These are phyloP conservation scores for Exocentrus adspersus DNA, from an alignment of 2,888 invertebrate genomes.

Conservation along the genomic window DNA sequence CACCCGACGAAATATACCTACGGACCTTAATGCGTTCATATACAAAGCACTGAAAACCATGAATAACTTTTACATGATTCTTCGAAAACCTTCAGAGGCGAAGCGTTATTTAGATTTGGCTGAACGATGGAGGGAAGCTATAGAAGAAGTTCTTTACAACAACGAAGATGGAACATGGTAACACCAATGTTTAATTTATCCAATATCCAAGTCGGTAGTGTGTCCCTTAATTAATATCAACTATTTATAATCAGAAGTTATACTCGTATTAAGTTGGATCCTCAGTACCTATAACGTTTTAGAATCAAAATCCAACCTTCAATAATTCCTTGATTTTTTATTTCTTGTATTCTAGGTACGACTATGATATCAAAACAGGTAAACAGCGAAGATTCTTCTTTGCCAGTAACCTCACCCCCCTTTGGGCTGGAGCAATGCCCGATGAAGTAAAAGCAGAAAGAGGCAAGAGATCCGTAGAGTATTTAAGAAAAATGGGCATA, in stretches of 20 bases:
- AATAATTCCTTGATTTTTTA: neutral
- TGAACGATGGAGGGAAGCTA: conserved; percentile 67
- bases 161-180: conserved; percentile 81
- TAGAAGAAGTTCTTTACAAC: conserved; percentile 82
- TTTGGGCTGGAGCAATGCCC: conserved; percentile 72
- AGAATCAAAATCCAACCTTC: too few relatives aligned
- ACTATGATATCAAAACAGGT: conserved; percentile 72
- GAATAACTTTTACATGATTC: conserved; percentile 68
- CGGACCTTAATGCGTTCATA: neutral
- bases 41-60: conserved; percentile 75
- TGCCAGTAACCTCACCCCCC: conserved; percentile 75
- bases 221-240: too few relatives aligned
- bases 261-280: too few relatives aligned
- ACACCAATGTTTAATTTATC: too few relatives aligned
- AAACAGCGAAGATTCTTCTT: conserved; percentile 73
- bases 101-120: conserved; percentile 64
- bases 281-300: too few relatives aligned
- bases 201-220: too few relatives aligned
- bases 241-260: too few relatives aligned
- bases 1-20: neutral
- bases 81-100: conserved; percentile 66
- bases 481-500: conserved; percentile 64
- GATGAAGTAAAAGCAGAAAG: conserved; percentile 43
- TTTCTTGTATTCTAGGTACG: conserved; percentile 40
- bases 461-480: conserved; percentile 66